These are phyloP conservation scores for Babylonia areolata DNA, from an alignment of 1,140 invertebrate genomes.

Conservation along the genomic window DNA sequence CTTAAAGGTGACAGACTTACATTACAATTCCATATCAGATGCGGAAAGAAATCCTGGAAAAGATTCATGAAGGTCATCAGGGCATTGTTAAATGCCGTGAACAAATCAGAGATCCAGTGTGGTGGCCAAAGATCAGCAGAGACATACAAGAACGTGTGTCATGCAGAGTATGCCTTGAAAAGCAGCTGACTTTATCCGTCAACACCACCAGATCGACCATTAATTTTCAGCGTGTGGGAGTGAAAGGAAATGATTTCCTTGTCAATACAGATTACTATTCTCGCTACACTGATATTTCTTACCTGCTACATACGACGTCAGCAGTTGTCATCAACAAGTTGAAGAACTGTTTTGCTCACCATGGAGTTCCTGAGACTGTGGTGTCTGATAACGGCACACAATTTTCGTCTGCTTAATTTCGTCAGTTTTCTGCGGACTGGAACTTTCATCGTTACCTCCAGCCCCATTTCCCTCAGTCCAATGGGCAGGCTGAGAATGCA, in stretches of 20 bases:
- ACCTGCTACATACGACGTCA: conserved; percentile 28
- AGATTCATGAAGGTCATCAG: conserved; percentile 66
- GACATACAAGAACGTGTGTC: conserved; percentile 45
- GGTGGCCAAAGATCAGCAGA: conserved; percentile 53
- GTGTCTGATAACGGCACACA: background rate
- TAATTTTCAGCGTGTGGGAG: conserved; percentile 39
- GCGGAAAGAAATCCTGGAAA: conserved; percentile 61
- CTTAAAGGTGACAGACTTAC: conserved; percentile 47
- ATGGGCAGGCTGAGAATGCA: background rate
- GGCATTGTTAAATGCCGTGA: conserved; percentile 57
- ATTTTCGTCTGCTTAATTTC: background rate
- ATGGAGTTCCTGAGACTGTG: conserved; percentile 69
- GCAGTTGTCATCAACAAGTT: conserved; percentile 33
- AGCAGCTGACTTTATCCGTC: conserved; percentile 23
- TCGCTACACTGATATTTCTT: conserved; percentile 45
- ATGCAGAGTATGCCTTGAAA: conserved; percentile 33
- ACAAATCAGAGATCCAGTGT: conserved; percentile 40
- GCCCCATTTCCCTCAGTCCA: conserved; percentile 17
- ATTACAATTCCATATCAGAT: conserved; percentile 55
- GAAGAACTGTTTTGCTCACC: conserved; percentile 67
- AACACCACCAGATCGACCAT: conserved; percentile 35
- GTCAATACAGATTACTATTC: conserved; percentile 50
- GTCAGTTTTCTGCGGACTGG: background rate
- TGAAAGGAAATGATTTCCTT: conserved; percentile 36
- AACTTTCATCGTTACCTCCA: background rate